Base-by-base conservation (phyloP, 1,140 invertebrate genomes). In the Hylaeus volcanicus region DNA sequence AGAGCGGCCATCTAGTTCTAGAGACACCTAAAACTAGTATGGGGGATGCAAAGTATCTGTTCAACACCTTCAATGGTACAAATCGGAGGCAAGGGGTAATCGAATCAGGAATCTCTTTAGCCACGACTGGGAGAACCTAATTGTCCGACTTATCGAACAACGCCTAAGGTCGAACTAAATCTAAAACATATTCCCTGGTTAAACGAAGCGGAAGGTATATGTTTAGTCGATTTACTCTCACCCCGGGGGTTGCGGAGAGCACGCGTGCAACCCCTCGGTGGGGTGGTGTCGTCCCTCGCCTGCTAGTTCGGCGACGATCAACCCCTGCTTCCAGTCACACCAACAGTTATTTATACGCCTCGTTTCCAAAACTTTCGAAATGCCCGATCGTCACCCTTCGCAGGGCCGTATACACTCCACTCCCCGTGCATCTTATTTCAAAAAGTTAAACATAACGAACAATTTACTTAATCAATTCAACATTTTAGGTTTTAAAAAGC, bases 161-260 rank as follows among this genome's bases (percentile, higher is more conserved):
- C 48, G 68, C 55, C 80, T 78, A 79, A 82, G 83, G 83, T 83
- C 83, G 71, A 74, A 90, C 86, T 90, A 88, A 91, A 91, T 92
- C 90, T 88, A 91, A 91, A 92, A 90, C 91, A 91, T 92, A 92
- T 92, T 92, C 89, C 71, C 53, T 68, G 85, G 86, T 87, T 90
- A 89, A 92, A 91, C 91, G 89, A 92, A 92, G 86, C 89, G 91
- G 88, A 92, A 91, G 90, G 89, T 91, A 92, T 91, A 91, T 91
- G 90, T 91, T 92, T 92, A 91, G 90, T 92, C 89, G 90, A 92
- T 92, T 92, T 92, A 92, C 86, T 73, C 79, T 79, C 80, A 58
- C 60, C 74, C 73, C 72, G 74, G 74, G 85, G 79, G 74, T 69
- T 68, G 75, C 80, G 51, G 53, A 73, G 72, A 60, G 80, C 51